phyloP scores from a whole-genome alignment of 2,797 vertebrate genomes.

The Diplodus sargus region DNA sequence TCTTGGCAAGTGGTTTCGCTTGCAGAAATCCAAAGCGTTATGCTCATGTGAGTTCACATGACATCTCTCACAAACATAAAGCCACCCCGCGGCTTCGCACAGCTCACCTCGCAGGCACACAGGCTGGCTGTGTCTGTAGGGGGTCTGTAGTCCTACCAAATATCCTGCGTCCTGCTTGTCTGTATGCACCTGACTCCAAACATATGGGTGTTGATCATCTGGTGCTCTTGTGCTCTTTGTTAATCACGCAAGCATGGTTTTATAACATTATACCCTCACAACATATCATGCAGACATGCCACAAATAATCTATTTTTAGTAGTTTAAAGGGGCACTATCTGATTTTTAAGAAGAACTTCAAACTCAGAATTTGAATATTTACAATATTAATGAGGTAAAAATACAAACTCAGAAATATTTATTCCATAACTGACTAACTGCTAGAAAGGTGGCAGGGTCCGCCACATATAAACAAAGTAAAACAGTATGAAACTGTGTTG shows the following conservation, averaged over 20 bases:
- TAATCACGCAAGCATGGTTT: conserved; percentile 39
- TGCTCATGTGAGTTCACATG: conserved; percentile 31
- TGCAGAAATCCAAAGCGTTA: conserved; percentile 48
- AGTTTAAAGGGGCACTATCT: neutral
- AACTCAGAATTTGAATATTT: too few relatives aligned
- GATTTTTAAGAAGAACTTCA: too few relatives aligned
- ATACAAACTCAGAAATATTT: too few relatives aligned
- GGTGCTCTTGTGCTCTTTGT: conserved; percentile 38
- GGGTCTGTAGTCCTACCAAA: conserved; percentile 42
- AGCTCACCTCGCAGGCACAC: conserved; percentile 27
- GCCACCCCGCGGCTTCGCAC: conserved; percentile 34
- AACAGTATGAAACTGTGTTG: too few relatives aligned
- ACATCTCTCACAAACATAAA: conserved; percentile 43
- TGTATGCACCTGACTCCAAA: conserved; percentile 44
- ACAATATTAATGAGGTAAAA: too few relatives aligned
- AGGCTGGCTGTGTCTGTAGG: conserved; percentile 32
- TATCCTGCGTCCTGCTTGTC: conserved; percentile 36
- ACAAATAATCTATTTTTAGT: conserved; percentile 54
- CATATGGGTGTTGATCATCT: conserved; percentile 46
- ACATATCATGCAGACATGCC: conserved; percentile 59
- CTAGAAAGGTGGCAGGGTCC: too few relatives aligned
- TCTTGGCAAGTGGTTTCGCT: conserved; percentile 32
- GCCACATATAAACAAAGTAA: too few relatives aligned
- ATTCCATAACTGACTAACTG: too few relatives aligned
- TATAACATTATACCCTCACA: conserved; percentile 35